Evolutionary conservation across 2,888 invertebrate genomes (phyloP).

Genomic region (Steromphala cineraria): DNA sequence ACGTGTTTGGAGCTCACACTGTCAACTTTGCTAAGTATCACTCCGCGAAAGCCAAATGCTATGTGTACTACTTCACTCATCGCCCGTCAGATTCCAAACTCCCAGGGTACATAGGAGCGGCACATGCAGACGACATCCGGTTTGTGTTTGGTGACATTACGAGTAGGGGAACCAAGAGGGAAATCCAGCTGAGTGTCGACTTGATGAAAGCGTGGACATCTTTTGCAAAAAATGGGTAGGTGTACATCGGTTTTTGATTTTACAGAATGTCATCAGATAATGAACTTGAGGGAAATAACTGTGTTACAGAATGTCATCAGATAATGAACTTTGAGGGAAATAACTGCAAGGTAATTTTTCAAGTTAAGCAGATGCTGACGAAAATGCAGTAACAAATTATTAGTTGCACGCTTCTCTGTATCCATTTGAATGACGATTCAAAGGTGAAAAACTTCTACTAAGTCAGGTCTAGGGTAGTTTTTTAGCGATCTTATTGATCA

Average conservation of each 20-base stretch:
- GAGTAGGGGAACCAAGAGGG: neutral
- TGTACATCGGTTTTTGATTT: neutral
- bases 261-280: no score
- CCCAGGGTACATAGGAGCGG: constrained; percentile 4
- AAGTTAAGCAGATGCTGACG: no score
- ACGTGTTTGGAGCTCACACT: neutral
- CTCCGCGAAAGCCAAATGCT: neutral
- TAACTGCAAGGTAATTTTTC: no score
- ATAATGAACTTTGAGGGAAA: no score
- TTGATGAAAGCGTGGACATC: constrained; percentile 26
- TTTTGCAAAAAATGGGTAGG: constrained; percentile 31
- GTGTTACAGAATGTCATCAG: no score
- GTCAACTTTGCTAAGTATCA: neutral
- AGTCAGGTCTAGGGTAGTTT: no score
- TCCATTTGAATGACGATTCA: no score
- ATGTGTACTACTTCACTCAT: constrained; percentile 16
- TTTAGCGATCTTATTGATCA: no score
- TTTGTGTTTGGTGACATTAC: constrained; percentile 29
- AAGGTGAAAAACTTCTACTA: no score
- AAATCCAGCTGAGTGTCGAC: neutral
- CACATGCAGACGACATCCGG: constrained; percentile 29
- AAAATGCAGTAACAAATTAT: no score
- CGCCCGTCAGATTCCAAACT: neutral
- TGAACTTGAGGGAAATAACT: no score
- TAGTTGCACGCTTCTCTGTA: no score